Evolutionary conservation across 2,113 vertebrate genomes (phyloP), one percentile per base, ranked within the genome.

Genomic region (Forbesichthys papilliferus): DNA sequence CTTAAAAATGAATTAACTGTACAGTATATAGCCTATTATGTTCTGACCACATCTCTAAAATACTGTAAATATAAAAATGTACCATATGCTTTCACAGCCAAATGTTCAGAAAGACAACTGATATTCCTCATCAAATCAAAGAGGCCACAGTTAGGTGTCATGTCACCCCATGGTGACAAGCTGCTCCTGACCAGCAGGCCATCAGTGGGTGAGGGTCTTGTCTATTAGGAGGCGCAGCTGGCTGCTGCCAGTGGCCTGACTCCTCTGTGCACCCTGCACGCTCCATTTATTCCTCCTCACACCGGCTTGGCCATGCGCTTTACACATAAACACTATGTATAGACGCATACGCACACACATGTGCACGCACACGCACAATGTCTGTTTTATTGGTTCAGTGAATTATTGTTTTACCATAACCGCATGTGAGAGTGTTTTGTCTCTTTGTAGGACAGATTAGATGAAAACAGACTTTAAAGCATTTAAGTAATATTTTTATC

Each of bases 151-250:
- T 47, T 1, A 49, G 60, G 51, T 59, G 49, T 46, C 63, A 48
- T 42, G 47, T n/a, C 16, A 64, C 63, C 67, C 71, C 61, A 57
- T 65, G 71, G 8, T 53, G 64, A 64, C 51, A 58, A 75, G 71
- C 56, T 16, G 48, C 6, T 53, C 18, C 34, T 12, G 57, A 64
- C 59, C 61, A 71, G 57, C 4, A 46, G 59, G 81, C 74, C 66
- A 70, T 65, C 13, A 55, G 16, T 55, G 66, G 64, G 71, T 61
- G 27, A 61, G 56, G 63, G 36, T 61, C 52, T 11, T 8, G 58
- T 60, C 70, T 67, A 78, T 82, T 77, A 80, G 66, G 51, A 16
- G 57, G 13, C 73, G 74, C 71, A 76, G 74, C 74, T 70, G 72
- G 66, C 60, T 58, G 13, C 76, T 62, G 66, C 61, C 16, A 54